Evolutionary conservation across 1,140 invertebrate genomes (phyloP), one percentile per base, ranked within the genome.

Genomic region (Radopholus similis): DNA sequence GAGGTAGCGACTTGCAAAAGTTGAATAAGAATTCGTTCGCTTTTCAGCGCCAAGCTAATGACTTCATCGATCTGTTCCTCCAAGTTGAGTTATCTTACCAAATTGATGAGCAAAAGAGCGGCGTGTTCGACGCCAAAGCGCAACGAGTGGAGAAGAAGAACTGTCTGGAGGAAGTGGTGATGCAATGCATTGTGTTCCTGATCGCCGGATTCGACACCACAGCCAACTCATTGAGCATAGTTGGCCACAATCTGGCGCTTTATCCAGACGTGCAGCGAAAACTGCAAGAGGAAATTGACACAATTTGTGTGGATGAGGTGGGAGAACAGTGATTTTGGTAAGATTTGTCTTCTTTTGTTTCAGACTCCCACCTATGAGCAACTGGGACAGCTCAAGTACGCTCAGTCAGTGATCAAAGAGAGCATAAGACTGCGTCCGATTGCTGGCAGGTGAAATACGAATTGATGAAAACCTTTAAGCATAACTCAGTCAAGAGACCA

Each of bases 191-290:
- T 11, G 4, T 65, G 15, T 65, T 65, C n/a, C 56, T 65, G 3
- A n/a, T 85, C 5, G 85, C 83, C 11, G 85, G 63, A 21, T 89
- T 88, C 60, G 90, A 91, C 79, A 91, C 90, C 0, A 89, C 89
- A 0, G 88, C 89, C 0, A 88, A 87, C 5, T 85, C 88, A 1
- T 86, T 91, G 58, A 83, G 87, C 0, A 89, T 88, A 74, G 84
- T 86, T 6, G 76, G 89, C 0, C 87, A 89, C 71, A 87, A 89
- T 73, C 75, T 92, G 47, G 87, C 89, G 1, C 82, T 87, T 40
- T 83, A 89, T 77, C 84, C 84, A 1, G 84, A 86, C 3, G 83
- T 88, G 53, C 90, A 91, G 81, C 83, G 86, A 28, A 85, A 84
- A 67, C 73, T 88, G 0, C 51, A 44, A 1, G 32, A 66, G 38